Base-by-base conservation (phyloP, 2,797 vertebrate genomes). In the Argya squamiceps region DNA sequence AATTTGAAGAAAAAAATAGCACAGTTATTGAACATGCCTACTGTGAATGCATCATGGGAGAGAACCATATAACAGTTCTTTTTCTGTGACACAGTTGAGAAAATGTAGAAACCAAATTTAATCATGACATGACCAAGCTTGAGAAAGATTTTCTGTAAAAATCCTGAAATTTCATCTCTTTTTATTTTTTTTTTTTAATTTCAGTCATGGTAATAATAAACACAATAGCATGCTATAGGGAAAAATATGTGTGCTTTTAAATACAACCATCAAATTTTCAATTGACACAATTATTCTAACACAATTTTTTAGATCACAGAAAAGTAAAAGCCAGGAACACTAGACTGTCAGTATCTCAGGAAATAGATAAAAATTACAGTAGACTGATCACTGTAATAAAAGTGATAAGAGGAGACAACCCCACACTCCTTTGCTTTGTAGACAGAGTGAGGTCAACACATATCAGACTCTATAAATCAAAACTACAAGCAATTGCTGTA, bases 401-500 rank as follows among this genome's bases (percentile, higher is more conserved):
- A 74, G 39, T 52, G 58, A 95, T 95, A 86, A 75, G 82, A 93
- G 39, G 39, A 93, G 93, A 96, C 94, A 96, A 89, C 21, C 22
- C 53, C 62, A 75, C 62, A 69, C 26, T 92, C 58, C 39, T 77
- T 84, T 93, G n/a, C 43, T 95, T 95, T 92, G 82, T 68, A 88
- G 76, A 76, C 89, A 91, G 68, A 81, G 82, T 64, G 62, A 94
- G 94, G 84, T 83, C 92, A 97, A 83, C 59, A 77, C 21, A 83
- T 44, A 89, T 89, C 91, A 95, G 34, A 78, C 43, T 90, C 69
- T 80, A 73, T 88, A 94, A 94, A 96, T 96, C 82, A 96, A 91
- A 97, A 77, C 15, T 69, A 60, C 12, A 62, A 77, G 7, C 2
- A 0, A 59, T 71, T 71, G 46, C 22, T 71, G 2, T 46, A 44